Conservation (phyloP, 2,888 invertebrate genomes). For the Eumacrocentrus americanus region DNA sequence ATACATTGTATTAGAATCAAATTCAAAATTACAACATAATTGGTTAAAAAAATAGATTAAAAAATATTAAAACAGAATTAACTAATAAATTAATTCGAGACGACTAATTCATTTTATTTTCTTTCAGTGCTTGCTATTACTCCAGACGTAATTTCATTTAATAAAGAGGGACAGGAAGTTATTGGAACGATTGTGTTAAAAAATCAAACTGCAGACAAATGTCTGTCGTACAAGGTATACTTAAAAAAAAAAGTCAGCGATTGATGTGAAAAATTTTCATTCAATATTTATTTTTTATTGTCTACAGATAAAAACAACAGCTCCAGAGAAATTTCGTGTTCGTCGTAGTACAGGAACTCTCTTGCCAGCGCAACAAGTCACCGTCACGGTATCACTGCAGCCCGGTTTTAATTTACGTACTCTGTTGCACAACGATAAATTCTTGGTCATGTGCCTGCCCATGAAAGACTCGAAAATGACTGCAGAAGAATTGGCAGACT, state of each 20-base stretch:
- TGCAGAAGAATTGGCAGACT: conserved; percentile 70
- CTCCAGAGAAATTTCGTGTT: conserved; percentile 93
- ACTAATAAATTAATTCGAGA: too few relatives aligned
- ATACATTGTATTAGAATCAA: too few relatives aligned
- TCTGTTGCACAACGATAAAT: conserved; percentile 78
- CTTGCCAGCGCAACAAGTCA: conserved; percentile 68
- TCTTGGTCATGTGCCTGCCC: conserved; percentile 83
- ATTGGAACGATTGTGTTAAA: conserved; percentile 72
- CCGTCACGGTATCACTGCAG: conserved; percentile 77
- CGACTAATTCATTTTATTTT: too few relatives aligned
- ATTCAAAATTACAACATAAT: too few relatives aligned
- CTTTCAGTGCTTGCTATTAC: conserved; percentile 53
- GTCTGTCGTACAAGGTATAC: conserved; percentile 75
- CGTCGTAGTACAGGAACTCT: conserved; percentile 85
- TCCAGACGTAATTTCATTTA: conserved; percentile 74
- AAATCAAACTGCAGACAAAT: conserved; percentile 67
- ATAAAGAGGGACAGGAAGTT: conserved; percentile 71
- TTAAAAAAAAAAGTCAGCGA: conserved; percentile 13
- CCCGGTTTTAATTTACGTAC: conserved; percentile 73
- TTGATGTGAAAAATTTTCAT: conserved; percentile 28
- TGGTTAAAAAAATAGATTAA: too few relatives aligned
- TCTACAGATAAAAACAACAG: conserved; percentile 88
- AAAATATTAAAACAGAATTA: background rate
- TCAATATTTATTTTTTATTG: conserved; percentile 9
- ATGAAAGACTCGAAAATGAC: conserved; percentile 67